Percentiles rank a stretch among this genome's conserved stretches.
Evolutionary conservation across 2,797 vertebrate genomes (phyloP).

Genomic region (Threskiornis aethiopicus): DNA sequence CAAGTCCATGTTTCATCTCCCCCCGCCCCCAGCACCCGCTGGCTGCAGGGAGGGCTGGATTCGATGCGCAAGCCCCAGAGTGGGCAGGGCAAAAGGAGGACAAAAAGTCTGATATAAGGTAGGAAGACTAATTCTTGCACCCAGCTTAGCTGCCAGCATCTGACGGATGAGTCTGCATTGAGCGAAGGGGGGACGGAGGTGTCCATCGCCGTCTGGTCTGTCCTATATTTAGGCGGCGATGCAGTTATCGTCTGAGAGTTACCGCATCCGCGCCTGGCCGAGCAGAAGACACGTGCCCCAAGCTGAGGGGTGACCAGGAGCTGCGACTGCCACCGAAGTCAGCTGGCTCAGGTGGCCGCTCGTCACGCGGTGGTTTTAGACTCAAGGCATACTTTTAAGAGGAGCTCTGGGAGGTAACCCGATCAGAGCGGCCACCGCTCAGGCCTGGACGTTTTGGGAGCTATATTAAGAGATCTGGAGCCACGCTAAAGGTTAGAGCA

Average conservation of each 20-base stretch:
- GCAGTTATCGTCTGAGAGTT: background rate
- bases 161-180: accelerated
- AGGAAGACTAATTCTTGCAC: background rate
- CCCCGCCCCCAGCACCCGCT: accelerated
- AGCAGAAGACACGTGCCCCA: background rate
- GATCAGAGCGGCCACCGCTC: background rate
- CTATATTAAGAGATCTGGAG: slow-evolving; percentile 33
- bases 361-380: background rate
- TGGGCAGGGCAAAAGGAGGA: background rate
- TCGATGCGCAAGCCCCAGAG: background rate
- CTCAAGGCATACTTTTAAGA: background rate
- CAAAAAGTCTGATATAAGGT: background rate
- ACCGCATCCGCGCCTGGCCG: accelerated
- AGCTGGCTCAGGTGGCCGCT: background rate
- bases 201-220: accelerated
- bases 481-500: background rate
- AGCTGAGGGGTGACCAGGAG: background rate
- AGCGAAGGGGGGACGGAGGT: background rate
- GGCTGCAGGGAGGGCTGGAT: background rate
- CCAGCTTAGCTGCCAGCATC: background rate
- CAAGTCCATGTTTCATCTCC: background rate
- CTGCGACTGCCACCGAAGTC: background rate
- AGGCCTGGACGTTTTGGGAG: background rate
- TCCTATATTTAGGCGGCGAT: background rate
- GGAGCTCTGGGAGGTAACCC: slow-evolving; percentile 14